Evolutionary conservation across 1,140 invertebrate species (phyloP).

Genomic region (Drosophila bipectinata): DNA sequence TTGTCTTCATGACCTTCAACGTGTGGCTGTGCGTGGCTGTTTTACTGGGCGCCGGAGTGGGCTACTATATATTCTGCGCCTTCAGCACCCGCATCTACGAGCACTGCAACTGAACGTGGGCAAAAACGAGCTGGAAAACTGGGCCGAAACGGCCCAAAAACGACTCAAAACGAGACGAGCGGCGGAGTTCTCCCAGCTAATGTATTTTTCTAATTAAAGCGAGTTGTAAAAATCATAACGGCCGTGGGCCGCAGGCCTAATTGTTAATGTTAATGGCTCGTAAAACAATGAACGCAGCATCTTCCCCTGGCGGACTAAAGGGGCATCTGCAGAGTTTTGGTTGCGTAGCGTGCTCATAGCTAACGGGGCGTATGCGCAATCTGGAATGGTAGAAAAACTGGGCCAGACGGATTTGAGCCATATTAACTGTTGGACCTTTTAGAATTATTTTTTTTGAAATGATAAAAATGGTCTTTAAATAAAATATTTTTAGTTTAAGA

Average conservation of each 20-base stretch:
- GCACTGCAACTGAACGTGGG: constrained; percentile 59
- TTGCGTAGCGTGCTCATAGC: constrained; percentile 1
- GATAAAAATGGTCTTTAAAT: too few relatives aligned
- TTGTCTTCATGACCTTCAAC: constrained; percentile 98
- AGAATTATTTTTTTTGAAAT: too few relatives aligned
- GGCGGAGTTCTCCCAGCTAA: constrained; percentile 49
- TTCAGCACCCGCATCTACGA: constrained; percentile 32
- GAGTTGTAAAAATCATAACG: constrained; percentile 68
- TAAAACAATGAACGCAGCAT: constrained; percentile 77
- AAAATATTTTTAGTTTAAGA: too few relatives aligned
- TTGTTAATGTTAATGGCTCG: constrained; percentile 78
- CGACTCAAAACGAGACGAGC: constrained; percentile 12
- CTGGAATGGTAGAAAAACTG: not conserved
- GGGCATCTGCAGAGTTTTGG: constrained; percentile 36
- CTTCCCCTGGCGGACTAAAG: constrained; percentile 9
- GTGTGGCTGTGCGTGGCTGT: constrained; percentile 91
- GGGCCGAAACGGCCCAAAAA: not conserved
- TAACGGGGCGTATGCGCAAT: constrained; percentile 45
- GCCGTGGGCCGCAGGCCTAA: constrained; percentile 44
- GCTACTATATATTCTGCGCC: constrained; percentile 94
- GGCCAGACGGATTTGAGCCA: not conserved
- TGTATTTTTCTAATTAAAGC: constrained; percentile 79
- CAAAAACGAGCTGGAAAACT: not conserved
- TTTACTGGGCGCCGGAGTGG: constrained; percentile 93
- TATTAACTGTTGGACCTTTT: too few relatives aligned